Percentiles rank a stretch among this genome's conserved stretches.
phyloP scores from a whole-genome alignment of 1,140 invertebrate genomes.

The Euwallacea fornicatus region DNA sequence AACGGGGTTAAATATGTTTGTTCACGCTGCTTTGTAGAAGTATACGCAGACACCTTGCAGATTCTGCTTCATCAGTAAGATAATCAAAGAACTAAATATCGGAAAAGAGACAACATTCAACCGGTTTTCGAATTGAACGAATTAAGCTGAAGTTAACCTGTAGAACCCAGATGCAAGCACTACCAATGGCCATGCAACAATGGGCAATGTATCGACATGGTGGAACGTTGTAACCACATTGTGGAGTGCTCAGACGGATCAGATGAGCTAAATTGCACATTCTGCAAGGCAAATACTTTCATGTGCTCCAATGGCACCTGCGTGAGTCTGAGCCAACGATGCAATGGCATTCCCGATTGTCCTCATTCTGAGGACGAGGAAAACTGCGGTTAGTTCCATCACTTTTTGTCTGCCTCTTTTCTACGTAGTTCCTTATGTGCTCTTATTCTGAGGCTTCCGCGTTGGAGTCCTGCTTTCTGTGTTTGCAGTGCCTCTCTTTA shows the following conservation, averaged over 20 bases:
- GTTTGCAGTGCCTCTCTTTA: neutral
- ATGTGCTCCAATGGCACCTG: slow-evolving; percentile 67
- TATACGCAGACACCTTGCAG: too few species aligned
- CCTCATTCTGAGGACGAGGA: slow-evolving; percentile 64
- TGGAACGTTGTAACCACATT: slow-evolving; percentile 59
- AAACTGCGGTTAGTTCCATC: slow-evolving; percentile 56
- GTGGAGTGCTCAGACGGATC: slow-evolving; percentile 69
- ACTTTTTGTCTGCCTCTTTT: neutral
- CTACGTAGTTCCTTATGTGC: neutral
- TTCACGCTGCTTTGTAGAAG: too few species aligned
- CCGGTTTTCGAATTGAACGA: too few species aligned
- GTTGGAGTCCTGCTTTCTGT: neutral
- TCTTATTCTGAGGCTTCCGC: neutral
- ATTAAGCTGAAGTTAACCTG: too few species aligned
- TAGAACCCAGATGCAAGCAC: slow-evolving; percentile 28
- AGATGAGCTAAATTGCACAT: slow-evolving; percentile 62
- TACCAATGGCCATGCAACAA: slow-evolving; percentile 62
- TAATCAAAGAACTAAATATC: too few species aligned
- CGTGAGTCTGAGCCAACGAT: slow-evolving; percentile 61
- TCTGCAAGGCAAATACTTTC: slow-evolving; percentile 56
- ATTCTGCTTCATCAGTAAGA: too few species aligned
- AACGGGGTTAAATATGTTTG: too few species aligned
- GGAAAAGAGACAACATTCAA: too few species aligned
- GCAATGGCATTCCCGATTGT: slow-evolving; percentile 66
- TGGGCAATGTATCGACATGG: slow-evolving; percentile 60